These are phyloP conservation scores for Platysternon megacephalum DNA, from an alignment of 2,113 vertebrate genomes.

Conservation along the genomic window DNA sequence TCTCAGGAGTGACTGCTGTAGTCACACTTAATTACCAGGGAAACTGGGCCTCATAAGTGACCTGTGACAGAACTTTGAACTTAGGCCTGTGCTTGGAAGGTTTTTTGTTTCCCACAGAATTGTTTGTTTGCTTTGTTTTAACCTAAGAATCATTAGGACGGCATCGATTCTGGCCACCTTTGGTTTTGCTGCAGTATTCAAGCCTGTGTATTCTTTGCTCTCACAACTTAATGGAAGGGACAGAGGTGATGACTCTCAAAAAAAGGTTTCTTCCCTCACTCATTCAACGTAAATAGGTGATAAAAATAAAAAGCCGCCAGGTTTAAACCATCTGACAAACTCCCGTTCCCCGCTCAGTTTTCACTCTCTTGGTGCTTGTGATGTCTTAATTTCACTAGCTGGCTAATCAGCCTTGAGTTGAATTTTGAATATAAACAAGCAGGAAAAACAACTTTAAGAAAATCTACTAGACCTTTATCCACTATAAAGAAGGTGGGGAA, in stretches of 20 bases:
- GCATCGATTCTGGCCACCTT: not conserved
- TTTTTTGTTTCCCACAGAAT: not conserved
- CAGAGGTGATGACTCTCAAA: not conserved
- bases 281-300: not conserved
- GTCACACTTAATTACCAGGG: not conserved
- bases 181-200: not conserved
- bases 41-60: not conserved
- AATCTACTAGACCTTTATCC: not conserved
- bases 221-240: not conserved
- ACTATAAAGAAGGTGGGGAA: not conserved
- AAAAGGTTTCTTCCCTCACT: not conserved
- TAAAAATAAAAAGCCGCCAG: not conserved
- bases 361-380: not conserved
- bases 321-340: not conserved
- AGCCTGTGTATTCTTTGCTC: not conserved
- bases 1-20: not conserved
- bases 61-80: not conserved
- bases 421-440: not conserved
- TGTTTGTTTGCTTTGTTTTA: not conserved
- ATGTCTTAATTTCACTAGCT: not conserved
- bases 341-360: not conserved
- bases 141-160: not conserved
- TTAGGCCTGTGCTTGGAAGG: not conserved
- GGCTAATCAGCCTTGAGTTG: not conserved
- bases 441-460: not conserved